Conservation (phyloP, 2,888 invertebrate species). For the Trimorus sp. region DNA sequence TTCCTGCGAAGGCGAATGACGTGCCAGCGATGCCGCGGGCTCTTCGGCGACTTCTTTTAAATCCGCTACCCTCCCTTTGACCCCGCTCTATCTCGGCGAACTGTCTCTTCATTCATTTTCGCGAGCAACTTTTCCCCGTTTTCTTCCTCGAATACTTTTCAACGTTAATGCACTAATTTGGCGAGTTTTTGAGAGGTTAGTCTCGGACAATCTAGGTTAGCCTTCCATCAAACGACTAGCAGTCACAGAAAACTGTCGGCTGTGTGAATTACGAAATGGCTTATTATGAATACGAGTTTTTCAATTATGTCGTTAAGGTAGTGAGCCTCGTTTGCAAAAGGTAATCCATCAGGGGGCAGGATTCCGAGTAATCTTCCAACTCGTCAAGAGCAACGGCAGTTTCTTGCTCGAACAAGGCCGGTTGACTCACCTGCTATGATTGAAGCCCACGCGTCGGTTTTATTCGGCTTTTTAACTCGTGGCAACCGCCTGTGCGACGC, state of each 20-base stretch:
- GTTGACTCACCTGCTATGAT: conserved; percentile 54
- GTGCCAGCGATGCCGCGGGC: conserved; percentile 73
- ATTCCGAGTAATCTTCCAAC: conserved; percentile 49
- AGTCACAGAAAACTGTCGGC: too few relatives aligned
- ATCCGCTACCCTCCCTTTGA: conserved; percentile 69
- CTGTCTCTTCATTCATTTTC: conserved; percentile 53
- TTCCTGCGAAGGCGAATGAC: conserved; percentile 78
- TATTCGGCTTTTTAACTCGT: conserved; percentile 38
- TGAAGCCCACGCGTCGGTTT: conserved; percentile 46
- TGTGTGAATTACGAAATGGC: conserved; percentile 11
- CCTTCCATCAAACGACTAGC: too few relatives aligned
- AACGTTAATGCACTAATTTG: too few relatives aligned
- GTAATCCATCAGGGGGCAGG: conserved; percentile 43
- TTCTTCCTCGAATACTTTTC: too few relatives aligned
- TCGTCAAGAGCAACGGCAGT: conserved; percentile 41
- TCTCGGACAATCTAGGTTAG: too few relatives aligned
- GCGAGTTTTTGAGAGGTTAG: too few relatives aligned
- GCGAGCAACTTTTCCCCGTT: conserved; percentile 2
- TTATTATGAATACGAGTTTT: conserved; percentile 34
- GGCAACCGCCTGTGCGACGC: conserved; percentile 16
- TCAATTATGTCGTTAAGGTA: conserved; percentile 35
- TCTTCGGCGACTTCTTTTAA: conserved; percentile 71
- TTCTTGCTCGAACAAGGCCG: conserved; percentile 55
- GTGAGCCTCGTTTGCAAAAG: conserved; percentile 35
- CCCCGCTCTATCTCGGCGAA: conserved; percentile 53